Conservation (phyloP, 64 coral and sea anemone species). For the Pocillopora verrucosa region DNA sequence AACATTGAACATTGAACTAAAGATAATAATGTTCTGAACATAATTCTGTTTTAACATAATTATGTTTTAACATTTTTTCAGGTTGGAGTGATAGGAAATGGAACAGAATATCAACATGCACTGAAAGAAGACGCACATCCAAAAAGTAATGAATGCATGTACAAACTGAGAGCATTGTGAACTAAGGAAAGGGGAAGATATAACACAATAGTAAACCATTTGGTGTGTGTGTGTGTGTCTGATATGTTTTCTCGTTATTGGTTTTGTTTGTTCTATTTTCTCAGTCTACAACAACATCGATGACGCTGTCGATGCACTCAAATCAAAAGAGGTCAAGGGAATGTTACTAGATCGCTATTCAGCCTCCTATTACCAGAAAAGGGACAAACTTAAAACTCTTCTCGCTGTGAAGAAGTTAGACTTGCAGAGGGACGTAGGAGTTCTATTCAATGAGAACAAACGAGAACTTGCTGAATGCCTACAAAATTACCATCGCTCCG, state of each 20-base stretch:
- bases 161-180: neutral
- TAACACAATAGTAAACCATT: no score
- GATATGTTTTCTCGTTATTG: neutral
- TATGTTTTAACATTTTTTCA: neutral
- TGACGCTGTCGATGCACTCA: neutral
- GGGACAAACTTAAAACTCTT: slow-evolving; percentile 3
- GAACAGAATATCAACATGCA: slow-evolving; percentile 26
- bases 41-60: no score
- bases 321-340: neutral
- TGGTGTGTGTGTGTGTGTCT: no score
- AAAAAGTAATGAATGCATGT: neutral
- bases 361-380: slow-evolving; percentile 19
- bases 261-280: neutral
- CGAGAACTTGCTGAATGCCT: neutral
- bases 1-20: no score
- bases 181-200: no score
- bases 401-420: slow-evolving; percentile 4
- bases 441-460: neutral
- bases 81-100: slow-evolving; percentile 14
- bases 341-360: slow-evolving; percentile 8
- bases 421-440: slow-evolving; percentile 12
- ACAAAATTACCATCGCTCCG: neutral
- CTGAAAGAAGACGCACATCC: neutral
- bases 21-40: no score
- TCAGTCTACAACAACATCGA: slow-evolving; percentile 6